These are phyloP conservation scores for Edolisoma coerulescens DNA, from an alignment of 2,113 vertebrate genomes.

Conservation along the genomic window DNA sequence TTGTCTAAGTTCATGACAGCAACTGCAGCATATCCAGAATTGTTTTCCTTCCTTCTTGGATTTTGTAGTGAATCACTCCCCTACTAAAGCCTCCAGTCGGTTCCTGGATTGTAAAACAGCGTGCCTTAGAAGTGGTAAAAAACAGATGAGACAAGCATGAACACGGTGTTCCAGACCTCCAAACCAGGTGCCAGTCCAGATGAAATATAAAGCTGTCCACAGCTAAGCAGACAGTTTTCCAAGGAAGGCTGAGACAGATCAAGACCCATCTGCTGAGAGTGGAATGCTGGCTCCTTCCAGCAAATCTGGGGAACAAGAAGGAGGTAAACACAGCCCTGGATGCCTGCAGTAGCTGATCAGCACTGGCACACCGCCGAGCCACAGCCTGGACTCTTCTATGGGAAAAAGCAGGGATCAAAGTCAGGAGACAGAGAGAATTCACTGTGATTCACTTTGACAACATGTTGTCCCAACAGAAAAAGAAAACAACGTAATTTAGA, in stretches of 20 bases:
- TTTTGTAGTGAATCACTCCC: not conserved
- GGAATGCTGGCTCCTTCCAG: not conserved
- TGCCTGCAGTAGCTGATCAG: not conserved
- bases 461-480: not conserved
- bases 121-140: not conserved
- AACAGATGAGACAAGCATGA: not conserved
- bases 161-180: not conserved
- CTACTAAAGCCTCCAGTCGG: not conserved
- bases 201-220: slow-evolving; percentile 1
- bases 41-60: not conserved
- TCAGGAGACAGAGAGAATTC: not conserved
- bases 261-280: not conserved
- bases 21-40: not conserved
- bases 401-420: not conserved
- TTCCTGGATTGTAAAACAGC: not conserved
- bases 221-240: not conserved
- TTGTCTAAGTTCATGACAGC: not conserved
- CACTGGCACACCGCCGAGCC: rapidly evolving
- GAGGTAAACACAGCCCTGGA: not conserved
- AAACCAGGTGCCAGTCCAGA: not conserved
- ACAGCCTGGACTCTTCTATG: not conserved
- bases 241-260: not conserved
- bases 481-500: not conserved
- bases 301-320: not conserved
- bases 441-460: slow-evolving; percentile 12